These are phyloP conservation scores for Oedothorax gibbosus DNA, from an alignment of 1,140 invertebrate species.

Conservation along the genomic window DNA sequence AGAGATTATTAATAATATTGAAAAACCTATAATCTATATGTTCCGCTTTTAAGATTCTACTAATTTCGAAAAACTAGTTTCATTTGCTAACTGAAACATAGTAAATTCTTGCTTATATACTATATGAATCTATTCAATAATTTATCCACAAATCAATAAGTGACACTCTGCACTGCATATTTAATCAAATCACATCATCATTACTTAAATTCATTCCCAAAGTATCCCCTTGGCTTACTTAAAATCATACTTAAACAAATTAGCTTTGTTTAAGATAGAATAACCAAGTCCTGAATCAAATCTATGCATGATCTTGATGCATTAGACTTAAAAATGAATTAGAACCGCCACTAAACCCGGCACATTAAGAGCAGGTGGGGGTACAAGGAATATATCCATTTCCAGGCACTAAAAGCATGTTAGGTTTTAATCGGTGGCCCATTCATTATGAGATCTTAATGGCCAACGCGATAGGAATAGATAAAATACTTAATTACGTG, in stretches of 20 bases:
- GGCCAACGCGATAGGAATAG: conserved; percentile 35
- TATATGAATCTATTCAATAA: too few relatives aligned
- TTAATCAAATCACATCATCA: too few relatives aligned
- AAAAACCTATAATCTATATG: too few relatives aligned
- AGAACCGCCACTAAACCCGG: conserved; percentile 36
- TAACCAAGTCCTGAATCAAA: conserved; percentile 4
- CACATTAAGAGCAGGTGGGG: conserved; percentile 34
- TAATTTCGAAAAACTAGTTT: too few relatives aligned
- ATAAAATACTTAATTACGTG: conserved; percentile 27
- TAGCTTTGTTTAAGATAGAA: conserved; percentile 8
- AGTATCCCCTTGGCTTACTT: too few relatives aligned
- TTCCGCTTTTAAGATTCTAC: too few relatives aligned
- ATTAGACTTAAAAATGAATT: conserved; percentile 52
- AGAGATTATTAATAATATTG: too few relatives aligned
- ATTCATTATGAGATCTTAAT: conserved; percentile 40
- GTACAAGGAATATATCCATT: conserved; percentile 44
- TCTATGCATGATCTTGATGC: conserved; percentile 11
- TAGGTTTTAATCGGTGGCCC: conserved; percentile 30
- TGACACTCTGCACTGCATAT: too few relatives aligned
- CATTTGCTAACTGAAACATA: too few relatives aligned
- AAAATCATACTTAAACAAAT: conserved; percentile 5
- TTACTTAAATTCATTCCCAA: too few relatives aligned
- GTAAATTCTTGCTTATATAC: too few relatives aligned
- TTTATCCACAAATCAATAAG: too few relatives aligned
- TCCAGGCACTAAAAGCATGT: conserved; percentile 39